Percentiles rank a stretch among this genome's conserved stretches.
phyloP scores from a whole-genome alignment of 2,888 invertebrate species.

The Phyto melanocephala region DNA sequence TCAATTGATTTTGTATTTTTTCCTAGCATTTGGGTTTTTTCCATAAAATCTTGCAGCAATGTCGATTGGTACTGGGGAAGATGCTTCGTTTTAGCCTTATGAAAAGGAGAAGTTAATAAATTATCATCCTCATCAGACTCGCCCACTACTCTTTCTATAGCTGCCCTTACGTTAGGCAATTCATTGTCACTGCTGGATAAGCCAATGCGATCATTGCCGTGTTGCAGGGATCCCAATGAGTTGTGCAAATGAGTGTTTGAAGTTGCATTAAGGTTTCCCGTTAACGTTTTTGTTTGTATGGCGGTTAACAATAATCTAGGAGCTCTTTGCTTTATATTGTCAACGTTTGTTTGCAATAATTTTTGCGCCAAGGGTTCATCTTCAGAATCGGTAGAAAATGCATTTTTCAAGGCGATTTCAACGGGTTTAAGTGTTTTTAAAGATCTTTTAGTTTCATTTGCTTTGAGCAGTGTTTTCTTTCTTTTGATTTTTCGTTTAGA shows the following conservation, averaged over 20 bases:
- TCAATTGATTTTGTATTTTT: conserved; percentile 73
- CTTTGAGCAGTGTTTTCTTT: conserved; percentile 69
- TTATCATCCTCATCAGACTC: conserved; percentile 84
- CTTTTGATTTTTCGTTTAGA: conserved; percentile 76
- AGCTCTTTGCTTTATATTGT: conserved; percentile 68
- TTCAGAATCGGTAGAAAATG: conserved; percentile 73
- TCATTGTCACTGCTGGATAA: conserved; percentile 86
- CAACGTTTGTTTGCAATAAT: conserved; percentile 48
- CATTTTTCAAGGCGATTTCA: conserved; percentile 49
- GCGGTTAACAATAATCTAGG: conserved; percentile 73
- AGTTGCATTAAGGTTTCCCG: conserved; percentile 1
- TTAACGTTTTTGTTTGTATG: conserved; percentile 61
- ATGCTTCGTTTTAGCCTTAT: conserved; percentile 76
- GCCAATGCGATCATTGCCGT: conserved; percentile 71
- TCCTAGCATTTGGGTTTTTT: conserved; percentile 86
- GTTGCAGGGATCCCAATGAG: conserved; percentile 33
- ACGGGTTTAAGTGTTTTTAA: conserved; percentile 49
- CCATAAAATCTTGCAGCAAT: conserved; percentile 88
- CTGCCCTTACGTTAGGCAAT: conserved; percentile 83
- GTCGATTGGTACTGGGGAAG: conserved; percentile 84
- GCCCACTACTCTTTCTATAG: conserved; percentile 83
- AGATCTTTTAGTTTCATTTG: conserved; percentile 61
- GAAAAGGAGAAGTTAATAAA: conserved; percentile 62
- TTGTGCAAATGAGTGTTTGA: not conserved
- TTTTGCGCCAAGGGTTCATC: conserved; percentile 71